phyloP scores from a whole-genome alignment of 2,797 vertebrate genomes.

The Cossypha niveicapilla region DNA sequence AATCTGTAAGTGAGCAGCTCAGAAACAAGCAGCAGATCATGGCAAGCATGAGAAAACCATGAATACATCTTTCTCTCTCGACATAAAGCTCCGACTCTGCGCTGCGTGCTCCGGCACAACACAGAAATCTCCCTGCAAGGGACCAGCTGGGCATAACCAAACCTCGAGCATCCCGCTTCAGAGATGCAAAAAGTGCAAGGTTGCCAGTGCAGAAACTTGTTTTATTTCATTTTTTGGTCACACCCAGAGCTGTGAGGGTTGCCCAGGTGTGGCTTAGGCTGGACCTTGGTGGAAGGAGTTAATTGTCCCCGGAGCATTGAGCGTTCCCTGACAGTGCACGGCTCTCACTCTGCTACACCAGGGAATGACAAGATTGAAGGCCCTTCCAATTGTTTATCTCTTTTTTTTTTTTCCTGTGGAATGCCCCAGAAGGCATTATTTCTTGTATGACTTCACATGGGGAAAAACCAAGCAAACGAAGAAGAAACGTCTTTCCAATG shows the following conservation, averaged over 20 bases:
- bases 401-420: not conserved
- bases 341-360: not conserved
- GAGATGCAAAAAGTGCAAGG: not conserved
- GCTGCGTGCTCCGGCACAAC: rapidly evolving
- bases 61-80: not conserved
- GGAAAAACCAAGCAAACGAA: not conserved
- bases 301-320: not conserved
- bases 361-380: conserved; percentile 32
- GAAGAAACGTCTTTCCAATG: not conserved
- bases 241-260: rapidly evolving
- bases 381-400: not conserved
- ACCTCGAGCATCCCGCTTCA: not conserved
- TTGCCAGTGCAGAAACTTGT: not conserved
- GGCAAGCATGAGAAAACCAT: conserved; percentile 39
- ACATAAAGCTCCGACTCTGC: not conserved
- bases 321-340: not conserved
- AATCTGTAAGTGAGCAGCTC: conserved; percentile 32
- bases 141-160: rapidly evolving
- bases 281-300: not conserved
- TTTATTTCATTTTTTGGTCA: not conserved
- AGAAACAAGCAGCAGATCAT: not conserved
- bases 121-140: not conserved
- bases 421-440: conserved; percentile 33
- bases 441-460: conserved; percentile 17
- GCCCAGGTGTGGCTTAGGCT: not conserved